Conservation (phyloP, 2,113 vertebrate genomes). For the Bothrops jararaca region DNA sequence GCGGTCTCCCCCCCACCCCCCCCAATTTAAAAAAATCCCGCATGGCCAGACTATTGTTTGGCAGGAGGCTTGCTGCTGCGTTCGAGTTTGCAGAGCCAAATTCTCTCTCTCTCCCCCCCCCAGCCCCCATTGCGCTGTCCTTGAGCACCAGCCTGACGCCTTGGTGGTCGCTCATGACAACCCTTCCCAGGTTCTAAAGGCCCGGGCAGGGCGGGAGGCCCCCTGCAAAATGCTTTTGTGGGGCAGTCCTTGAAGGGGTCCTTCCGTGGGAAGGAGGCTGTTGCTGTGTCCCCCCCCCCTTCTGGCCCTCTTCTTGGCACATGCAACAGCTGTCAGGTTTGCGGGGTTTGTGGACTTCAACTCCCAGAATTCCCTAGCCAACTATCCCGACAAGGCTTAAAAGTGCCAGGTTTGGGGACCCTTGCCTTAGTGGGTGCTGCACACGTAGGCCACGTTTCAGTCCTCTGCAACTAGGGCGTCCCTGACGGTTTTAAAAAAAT, state of each 20-base stretch:
- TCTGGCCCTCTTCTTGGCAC: background rate
- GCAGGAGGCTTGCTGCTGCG: background rate
- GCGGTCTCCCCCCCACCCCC: no score
- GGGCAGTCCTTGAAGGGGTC: background rate
- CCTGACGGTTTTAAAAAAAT: background rate
- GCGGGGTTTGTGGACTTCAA: background rate
- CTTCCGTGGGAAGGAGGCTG: background rate
- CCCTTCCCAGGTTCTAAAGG: background rate
- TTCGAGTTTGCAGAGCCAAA: background rate
- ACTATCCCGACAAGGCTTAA: background rate
- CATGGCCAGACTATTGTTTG: background rate
- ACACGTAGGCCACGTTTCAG: background rate
- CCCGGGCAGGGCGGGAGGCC: background rate
- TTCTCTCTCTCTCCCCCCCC: no score
- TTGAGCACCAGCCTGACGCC: background rate
- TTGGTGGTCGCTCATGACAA: background rate
- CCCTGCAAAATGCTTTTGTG: background rate
- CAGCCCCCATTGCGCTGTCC: background rate
- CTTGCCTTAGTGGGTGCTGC: background rate
- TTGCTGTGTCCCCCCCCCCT: background rate
- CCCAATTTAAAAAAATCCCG: background rate
- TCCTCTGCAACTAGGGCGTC: background rate
- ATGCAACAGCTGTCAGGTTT: background rate
- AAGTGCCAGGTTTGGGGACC: background rate
- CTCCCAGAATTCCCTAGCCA: background rate